These are phyloP conservation scores for Harpagus bidentatus DNA, from an alignment of 2,113 vertebrate genomes.

Conservation along the genomic window DNA sequence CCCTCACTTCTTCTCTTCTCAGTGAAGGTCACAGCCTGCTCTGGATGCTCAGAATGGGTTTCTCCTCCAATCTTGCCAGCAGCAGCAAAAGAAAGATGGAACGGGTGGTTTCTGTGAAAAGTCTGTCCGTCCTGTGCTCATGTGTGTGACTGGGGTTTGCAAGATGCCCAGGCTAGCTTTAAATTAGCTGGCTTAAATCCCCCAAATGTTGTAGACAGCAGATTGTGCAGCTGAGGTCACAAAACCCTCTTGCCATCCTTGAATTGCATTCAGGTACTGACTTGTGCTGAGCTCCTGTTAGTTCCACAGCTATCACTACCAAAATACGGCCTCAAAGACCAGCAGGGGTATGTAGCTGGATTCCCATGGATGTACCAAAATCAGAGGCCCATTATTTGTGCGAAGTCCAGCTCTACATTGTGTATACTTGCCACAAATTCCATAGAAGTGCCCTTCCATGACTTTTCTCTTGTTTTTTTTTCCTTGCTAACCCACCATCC, in stretches of 20 bases:
- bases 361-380: neutral
- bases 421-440: neutral
- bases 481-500: neutral
- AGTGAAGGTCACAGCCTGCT: constrained; percentile 2
- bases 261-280: neutral
- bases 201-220: neutral
- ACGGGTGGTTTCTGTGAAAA: neutral
- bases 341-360: neutral
- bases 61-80: neutral
- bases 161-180: neutral
- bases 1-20: neutral
- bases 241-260: neutral
- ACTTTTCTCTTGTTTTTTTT: neutral
- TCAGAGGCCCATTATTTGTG: neutral
- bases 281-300: neutral
- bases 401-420: neutral
- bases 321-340: neutral
- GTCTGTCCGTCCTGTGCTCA: neutral
- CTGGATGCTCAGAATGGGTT: neutral
- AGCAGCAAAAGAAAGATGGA: neutral
- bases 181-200: neutral
- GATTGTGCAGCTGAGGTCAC: neutral
- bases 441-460: neutral
- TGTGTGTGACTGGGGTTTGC: neutral
- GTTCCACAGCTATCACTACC: neutral